Evolutionary conservation across 1,140 invertebrate genomes (phyloP), one percentile per base, ranked within the genome.

Genomic region (Heliothis virescens): DNA sequence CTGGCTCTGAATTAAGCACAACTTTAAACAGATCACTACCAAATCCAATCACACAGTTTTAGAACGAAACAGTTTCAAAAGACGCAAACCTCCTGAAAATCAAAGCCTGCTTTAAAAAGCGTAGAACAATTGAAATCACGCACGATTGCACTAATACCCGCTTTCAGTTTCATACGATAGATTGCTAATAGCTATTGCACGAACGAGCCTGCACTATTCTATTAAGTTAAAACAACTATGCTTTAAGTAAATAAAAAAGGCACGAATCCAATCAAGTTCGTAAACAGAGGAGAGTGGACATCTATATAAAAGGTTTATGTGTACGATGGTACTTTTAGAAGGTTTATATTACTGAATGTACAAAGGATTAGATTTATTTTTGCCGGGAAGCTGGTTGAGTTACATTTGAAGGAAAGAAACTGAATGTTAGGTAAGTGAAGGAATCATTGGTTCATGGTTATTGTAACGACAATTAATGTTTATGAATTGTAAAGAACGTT

Each of bases 261-360:
- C 91, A 94, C 92, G 91, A 91, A 89, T 93, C 89, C 91, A 94
- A 94, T 94, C 92, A 93, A 92, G 89, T 92, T 86, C 83, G 91
- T 91, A 93, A 93, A 94, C 89, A 87, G 65, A 79, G 79, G 75
- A 71, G 16, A 57, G 67, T 82, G 82, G 79, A 82, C 79, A 74
- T 82, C 69, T 87, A 88, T 85, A 92, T 80, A 82, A 82, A 80
- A 79, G 55, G 34, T 67, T 75, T 75, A 80, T 50, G 57, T 50
- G 26, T 57, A 4, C 16, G 52, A 72, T 72, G 48, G 15, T 59
- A 74, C 47, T 59, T 55, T 60, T 74, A 57, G 52, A 74, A 34
- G n/a, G 15, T 16, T n/a, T 21, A 21, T 52, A 47, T 52, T 13
- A 50, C 41, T 50, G 48, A 52, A 69, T 21, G 4, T 69, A n/a